Conservation (phyloP, 2,888 invertebrate species). For the Plemyria rubiginata region DNA sequence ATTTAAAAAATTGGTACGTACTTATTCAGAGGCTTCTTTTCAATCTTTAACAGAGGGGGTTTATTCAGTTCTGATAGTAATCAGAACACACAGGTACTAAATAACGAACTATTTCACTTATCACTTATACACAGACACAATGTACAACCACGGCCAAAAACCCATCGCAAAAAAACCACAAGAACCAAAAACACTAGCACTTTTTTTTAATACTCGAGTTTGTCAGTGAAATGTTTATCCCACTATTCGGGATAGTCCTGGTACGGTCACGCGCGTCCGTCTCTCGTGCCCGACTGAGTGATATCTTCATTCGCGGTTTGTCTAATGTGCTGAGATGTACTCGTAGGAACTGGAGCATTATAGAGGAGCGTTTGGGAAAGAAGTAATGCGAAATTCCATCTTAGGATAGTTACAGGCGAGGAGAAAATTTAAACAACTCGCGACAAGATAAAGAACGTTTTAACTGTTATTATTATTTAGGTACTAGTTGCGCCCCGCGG, state of each 20-base stretch:
- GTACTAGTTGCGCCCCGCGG: too few species aligned
- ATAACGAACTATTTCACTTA: neutral
- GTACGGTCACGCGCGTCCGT: conserved; percentile 57
- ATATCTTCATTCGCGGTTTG: conserved; percentile 27
- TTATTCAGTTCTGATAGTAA: too few species aligned
- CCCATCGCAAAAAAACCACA: conserved; percentile 8
- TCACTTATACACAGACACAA: conserved; percentile 2
- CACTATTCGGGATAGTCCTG: neutral
- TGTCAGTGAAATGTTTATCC: neutral
- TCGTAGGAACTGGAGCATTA: neutral
- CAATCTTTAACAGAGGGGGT: too few species aligned
- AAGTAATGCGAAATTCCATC: neutral
- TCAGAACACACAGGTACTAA: neutral
- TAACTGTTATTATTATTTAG: too few species aligned
- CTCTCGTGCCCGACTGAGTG: conserved; percentile 70
- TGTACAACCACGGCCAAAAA: conserved; percentile 29
- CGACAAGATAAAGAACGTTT: too few species aligned
- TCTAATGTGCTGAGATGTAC: neutral
- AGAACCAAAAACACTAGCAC: conserved; percentile 7
- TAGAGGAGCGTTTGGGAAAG: neutral
- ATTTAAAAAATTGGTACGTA: neutral
- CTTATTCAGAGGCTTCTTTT: neutral
- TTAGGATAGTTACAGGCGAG: neutral
- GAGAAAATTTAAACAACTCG: neutral
- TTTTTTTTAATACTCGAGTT: conserved; percentile 8